A percentile compares a stretch with the other conserved stretches of the same genome.
Conservation (phyloP, 2,113 vertebrate species). For the Gopherus flavomarginatus region DNA sequence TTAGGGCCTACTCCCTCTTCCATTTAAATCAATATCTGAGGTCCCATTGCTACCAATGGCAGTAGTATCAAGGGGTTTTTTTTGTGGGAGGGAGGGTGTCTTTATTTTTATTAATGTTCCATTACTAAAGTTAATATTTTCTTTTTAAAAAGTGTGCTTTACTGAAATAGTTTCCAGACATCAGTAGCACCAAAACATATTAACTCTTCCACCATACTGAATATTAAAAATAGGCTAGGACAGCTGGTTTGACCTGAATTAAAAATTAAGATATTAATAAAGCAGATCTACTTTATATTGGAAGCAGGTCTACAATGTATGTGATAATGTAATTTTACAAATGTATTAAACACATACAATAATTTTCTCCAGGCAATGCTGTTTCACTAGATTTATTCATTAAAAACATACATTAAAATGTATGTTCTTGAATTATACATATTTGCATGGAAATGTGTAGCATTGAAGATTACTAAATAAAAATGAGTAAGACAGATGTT, state of each 20-base stretch:
- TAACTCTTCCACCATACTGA: not conserved
- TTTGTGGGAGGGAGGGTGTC: no score
- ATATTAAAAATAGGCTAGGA: not conserved
- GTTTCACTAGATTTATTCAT: slow-evolving; percentile 34
- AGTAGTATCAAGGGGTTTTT: not conserved
- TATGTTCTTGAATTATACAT: not conserved
- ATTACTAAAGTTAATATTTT: not conserved
- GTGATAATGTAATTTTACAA: not conserved
- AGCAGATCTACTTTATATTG: not conserved
- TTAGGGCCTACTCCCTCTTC: not conserved
- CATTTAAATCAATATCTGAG: no score
- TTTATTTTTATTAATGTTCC: not conserved
- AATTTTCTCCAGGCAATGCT: not conserved
- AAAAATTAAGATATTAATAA: not conserved
- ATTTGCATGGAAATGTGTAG: slow-evolving; percentile 7
- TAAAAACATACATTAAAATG: slow-evolving; percentile 27
- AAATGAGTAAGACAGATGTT: slow-evolving; percentile 6
- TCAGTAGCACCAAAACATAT: not conserved
- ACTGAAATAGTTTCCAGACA: not conserved
- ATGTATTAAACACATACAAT: not conserved
- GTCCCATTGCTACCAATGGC: not conserved
- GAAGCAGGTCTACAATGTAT: not conserved
- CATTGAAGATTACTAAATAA: not conserved
- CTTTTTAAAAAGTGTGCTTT: not conserved
- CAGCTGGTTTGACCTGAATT: not conserved